Evolutionary conservation across 2,113 vertebrate genomes (phyloP).

Genomic region (Leuciscus idus): DNA sequence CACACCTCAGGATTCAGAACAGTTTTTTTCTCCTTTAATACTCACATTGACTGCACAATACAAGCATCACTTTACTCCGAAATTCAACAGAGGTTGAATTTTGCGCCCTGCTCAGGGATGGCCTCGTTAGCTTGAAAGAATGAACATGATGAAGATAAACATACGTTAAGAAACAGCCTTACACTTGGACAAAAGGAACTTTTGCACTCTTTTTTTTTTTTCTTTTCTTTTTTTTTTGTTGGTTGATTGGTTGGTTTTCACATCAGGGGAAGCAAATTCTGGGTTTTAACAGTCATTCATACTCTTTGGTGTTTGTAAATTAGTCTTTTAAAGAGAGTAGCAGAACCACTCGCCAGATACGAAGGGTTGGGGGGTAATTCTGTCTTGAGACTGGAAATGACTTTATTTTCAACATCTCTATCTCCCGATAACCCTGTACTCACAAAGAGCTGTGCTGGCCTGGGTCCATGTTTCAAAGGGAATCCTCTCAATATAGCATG

Average conservation of each 20-base stretch:
- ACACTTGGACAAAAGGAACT: conserved; percentile 71
- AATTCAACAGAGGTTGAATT: conserved; percentile 81
- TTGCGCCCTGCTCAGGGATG: conserved; percentile 82
- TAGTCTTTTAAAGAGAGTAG: conserved; percentile 30
- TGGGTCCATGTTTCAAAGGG: conserved; percentile 53
- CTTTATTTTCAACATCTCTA: conserved; percentile 45
- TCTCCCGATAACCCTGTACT: conserved; percentile 31
- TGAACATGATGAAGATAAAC: conserved; percentile 74
- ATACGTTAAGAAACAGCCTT: conserved; percentile 76
- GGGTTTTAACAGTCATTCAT: conserved; percentile 57
- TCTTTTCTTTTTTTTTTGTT: neutral
- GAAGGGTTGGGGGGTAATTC: conserved; percentile 50
- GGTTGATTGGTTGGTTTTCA: conserved; percentile 63
- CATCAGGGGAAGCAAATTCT: conserved; percentile 64
- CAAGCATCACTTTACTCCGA: conserved; percentile 84
- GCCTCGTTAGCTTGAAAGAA: conserved; percentile 83
- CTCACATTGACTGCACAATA: conserved; percentile 83
- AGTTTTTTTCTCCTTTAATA: conserved; percentile 74
- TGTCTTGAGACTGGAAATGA: conserved; percentile 60
- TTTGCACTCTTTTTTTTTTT: conserved; percentile 72
- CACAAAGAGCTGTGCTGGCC: conserved; percentile 27
- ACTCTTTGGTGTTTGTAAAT: conserved; percentile 27
- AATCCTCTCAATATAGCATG: conserved; percentile 38
- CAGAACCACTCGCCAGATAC: conserved; percentile 35
- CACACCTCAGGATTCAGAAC: conserved; percentile 83